Conservation (phyloP, 1,140 invertebrate genomes). For the Leptestheria dahalacensis region DNA sequence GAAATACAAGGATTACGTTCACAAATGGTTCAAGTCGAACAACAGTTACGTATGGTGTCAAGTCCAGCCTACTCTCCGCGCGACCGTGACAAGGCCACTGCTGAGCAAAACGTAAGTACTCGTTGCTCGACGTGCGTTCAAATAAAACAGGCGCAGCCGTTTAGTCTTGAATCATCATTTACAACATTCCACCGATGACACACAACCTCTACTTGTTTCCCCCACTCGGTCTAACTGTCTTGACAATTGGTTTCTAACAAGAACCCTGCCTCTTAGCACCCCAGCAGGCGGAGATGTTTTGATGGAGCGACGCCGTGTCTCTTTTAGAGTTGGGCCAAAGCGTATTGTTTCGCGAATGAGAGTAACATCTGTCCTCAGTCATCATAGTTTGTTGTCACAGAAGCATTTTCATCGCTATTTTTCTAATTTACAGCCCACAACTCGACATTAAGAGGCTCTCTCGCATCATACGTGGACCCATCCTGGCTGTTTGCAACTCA, state of each 20-base stretch:
- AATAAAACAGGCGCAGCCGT: too few relatives aligned
- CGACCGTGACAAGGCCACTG: slow-evolving; percentile 63
- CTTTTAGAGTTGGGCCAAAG: slow-evolving; percentile 5
- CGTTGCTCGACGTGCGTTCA: too few relatives aligned
- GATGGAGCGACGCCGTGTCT: slow-evolving; percentile 16
- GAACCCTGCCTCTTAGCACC: too few relatives aligned
- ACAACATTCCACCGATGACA: too few relatives aligned
- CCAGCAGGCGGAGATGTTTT: slow-evolving; percentile 7
- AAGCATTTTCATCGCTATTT: background rate
- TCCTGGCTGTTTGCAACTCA: slow-evolving; percentile 12
- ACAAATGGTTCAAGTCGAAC: slow-evolving; percentile 68
- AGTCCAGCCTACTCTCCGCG: slow-evolving; percentile 64
- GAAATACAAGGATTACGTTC: slow-evolving; percentile 70
- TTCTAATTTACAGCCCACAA: background rate
- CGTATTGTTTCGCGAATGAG: background rate
- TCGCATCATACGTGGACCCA: background rate
- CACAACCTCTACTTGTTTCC: too few relatives aligned
- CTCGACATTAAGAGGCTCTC: background rate
- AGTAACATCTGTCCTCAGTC: background rate
- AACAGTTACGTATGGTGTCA: slow-evolving; percentile 60
- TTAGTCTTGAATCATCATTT: too few relatives aligned
- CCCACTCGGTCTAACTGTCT: too few relatives aligned
- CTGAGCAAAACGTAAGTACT: slow-evolving; percentile 79
- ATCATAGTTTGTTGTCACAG: background rate
- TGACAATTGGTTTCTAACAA: too few relatives aligned